phyloP scores from a whole-genome alignment of 2,888 invertebrate genomes.

The Scaptomyza parva region DNA sequence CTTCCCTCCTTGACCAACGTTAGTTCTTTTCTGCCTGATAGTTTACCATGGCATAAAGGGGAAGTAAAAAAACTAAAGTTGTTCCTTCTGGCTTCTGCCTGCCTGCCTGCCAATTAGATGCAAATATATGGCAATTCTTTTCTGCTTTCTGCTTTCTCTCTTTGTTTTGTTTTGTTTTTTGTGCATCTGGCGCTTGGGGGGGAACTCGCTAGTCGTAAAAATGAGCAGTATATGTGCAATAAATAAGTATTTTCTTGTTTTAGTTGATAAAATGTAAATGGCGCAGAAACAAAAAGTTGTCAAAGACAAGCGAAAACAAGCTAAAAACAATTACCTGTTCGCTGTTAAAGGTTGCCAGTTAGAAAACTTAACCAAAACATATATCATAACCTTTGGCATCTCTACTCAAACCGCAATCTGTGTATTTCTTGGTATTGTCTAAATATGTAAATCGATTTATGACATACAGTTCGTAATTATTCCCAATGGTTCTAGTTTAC shows the following conservation, averaged over 20 bases:
- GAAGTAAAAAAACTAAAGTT: slow-evolving; percentile 26
- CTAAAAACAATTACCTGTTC: neutral
- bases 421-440: neutral
- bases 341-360: neutral
- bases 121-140: slow-evolving; percentile 67
- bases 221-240: slow-evolving; percentile 31
- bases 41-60: slow-evolving; percentile 46
- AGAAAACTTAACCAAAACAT: too few species aligned
- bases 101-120: slow-evolving; percentile 76
- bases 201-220: slow-evolving; percentile 18
- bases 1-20: slow-evolving; percentile 19
- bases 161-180: neutral
- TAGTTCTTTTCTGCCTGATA: slow-evolving; percentile 29
- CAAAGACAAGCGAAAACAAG: neutral
- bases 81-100: slow-evolving; percentile 50
- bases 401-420: neutral
- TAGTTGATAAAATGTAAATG: slow-evolving; percentile 5
- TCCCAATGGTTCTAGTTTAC: slow-evolving; percentile 1
- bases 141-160: neutral
- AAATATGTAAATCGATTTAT: slow-evolving; percentile 1
- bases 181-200: slow-evolving; percentile 17
- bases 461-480: slow-evolving; percentile 16
- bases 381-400: too few species aligned
- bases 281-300: neutral
- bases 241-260: slow-evolving; percentile 4